A percentile compares a stretch with the other conserved stretches of the same genome.
phyloP scores from a whole-genome alignment of 2,888 invertebrate species.

The Lepas anatifera region DNA sequence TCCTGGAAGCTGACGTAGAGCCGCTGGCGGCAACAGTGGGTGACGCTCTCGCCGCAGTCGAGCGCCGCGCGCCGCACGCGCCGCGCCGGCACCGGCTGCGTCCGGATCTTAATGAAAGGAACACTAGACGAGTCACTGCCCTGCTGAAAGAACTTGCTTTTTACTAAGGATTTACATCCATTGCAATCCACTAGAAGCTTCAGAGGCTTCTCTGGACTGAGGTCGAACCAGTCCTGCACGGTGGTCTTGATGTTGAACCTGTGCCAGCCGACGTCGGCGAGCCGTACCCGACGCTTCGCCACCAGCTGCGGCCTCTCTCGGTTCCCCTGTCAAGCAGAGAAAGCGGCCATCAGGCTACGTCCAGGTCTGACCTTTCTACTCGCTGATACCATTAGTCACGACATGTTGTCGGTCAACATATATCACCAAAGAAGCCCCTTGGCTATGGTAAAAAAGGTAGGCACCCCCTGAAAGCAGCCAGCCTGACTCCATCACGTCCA shows the following conservation, averaged over 20 bases:
- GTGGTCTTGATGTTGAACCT: slow-evolving; percentile 69
- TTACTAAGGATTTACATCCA: slow-evolving; percentile 29
- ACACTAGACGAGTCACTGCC: slow-evolving; percentile 40
- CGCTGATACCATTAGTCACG: too few species aligned
- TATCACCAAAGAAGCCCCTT: too few species aligned
- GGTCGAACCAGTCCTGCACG: slow-evolving; percentile 54
- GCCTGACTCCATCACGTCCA: too few species aligned
- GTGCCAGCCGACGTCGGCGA: slow-evolving; percentile 66
- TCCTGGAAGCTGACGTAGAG: slow-evolving; percentile 86
- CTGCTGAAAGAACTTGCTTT: slow-evolving; percentile 46
- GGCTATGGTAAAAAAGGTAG: too few species aligned
- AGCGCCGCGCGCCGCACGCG: slow-evolving; percentile 67
- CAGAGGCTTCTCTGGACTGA: slow-evolving; percentile 42
- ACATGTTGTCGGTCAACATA: too few species aligned
- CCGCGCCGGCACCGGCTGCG: slow-evolving; percentile 53
- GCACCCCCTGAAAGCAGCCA: too few species aligned
- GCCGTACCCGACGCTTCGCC: slow-evolving; percentile 45
- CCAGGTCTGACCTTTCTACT: too few species aligned
- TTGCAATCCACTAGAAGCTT: slow-evolving; percentile 52
- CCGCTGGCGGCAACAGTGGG: slow-evolving; percentile 75
- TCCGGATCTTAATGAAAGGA: slow-evolving; percentile 70
- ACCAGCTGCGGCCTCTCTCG: slow-evolving; percentile 36
- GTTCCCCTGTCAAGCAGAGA: background rate
- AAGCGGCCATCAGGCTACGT: background rate
- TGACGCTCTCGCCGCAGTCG: slow-evolving; percentile 58